These are phyloP conservation scores for Urocynchramus pylzowi DNA, from an alignment of 2,113 vertebrate species.

Conservation along the genomic window DNA sequence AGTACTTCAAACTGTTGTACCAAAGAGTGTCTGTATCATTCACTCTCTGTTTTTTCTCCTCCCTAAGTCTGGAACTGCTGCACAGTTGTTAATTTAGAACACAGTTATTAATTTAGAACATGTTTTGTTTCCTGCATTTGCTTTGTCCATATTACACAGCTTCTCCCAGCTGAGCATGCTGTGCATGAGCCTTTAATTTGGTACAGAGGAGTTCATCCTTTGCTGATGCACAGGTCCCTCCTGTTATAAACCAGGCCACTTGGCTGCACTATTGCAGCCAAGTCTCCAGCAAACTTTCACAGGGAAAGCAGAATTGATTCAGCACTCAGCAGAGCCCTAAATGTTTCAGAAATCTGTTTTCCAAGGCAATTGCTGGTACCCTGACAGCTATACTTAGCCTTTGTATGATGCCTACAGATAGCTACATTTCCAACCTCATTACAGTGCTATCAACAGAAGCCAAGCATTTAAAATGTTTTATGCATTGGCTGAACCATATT, in stretches of 20 bases:
- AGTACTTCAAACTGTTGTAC: not conserved
- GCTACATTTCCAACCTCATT: conserved; percentile 31
- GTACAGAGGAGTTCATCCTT: not conserved
- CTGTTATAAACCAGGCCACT: not conserved
- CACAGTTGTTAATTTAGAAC: not conserved
- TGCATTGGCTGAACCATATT: not conserved
- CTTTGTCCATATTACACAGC: not conserved
- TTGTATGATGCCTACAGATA: conserved; percentile 6
- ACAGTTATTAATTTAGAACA: not conserved
- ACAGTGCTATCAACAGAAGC: conserved; percentile 5
- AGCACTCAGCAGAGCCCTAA: conserved; percentile 3
- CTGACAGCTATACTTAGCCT: not conserved
- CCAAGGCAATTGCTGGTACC: not conserved
- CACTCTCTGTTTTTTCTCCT: not conserved
- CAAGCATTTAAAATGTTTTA: conserved; percentile 38
- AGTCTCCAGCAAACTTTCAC: not conserved
- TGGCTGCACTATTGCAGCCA: not conserved
- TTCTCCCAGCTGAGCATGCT: not conserved
- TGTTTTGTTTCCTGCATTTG: not conserved
- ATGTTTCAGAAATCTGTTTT: conserved; percentile 26
- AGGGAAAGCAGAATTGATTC: not conserved
- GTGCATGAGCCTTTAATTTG: not conserved
- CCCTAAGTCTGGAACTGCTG: not conserved
- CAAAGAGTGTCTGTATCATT: not conserved
- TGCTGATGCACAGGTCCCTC: not conserved